phyloP scores from a whole-genome alignment of 2,113 vertebrate species.

The Chlorodrepanis virens region DNA sequence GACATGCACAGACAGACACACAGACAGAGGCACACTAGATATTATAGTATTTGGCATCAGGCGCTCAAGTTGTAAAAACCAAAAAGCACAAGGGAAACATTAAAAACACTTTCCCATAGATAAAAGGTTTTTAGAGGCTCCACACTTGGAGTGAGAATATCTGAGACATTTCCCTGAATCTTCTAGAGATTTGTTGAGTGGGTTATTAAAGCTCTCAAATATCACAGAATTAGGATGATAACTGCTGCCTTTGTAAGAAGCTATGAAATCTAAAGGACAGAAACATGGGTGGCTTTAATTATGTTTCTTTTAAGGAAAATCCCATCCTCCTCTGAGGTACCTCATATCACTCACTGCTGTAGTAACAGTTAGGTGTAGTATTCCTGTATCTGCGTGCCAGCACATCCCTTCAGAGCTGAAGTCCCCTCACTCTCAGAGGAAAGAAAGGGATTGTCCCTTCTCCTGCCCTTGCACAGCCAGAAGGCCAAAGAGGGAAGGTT shows the following conservation, averaged over 20 bases:
- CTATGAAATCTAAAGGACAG: background rate
- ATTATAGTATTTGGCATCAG: background rate
- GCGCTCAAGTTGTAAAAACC: background rate
- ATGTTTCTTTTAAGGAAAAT: background rate
- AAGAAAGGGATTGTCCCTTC: background rate
- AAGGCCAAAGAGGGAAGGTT: background rate
- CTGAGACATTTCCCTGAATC: background rate
- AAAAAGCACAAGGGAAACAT: background rate
- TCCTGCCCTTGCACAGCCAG: background rate
- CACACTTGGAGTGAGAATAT: background rate
- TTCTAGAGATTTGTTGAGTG: background rate
- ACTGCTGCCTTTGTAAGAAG: background rate
- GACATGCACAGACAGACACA: background rate
- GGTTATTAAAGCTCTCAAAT: background rate
- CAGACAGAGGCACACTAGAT: background rate
- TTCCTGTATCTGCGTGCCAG: background rate
- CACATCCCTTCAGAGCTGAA: background rate
- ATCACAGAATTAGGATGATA: background rate
- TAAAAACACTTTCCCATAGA: background rate
- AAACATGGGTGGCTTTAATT: rapidly evolving
- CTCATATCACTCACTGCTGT: background rate
- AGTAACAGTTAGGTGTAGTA: too few species aligned
- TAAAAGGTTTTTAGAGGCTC: background rate
- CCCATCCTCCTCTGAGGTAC: background rate
- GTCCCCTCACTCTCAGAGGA: background rate